These are phyloP conservation scores for Sweltsa coloradensis DNA, from an alignment of 1,140 invertebrate species.

Conservation along the genomic window DNA sequence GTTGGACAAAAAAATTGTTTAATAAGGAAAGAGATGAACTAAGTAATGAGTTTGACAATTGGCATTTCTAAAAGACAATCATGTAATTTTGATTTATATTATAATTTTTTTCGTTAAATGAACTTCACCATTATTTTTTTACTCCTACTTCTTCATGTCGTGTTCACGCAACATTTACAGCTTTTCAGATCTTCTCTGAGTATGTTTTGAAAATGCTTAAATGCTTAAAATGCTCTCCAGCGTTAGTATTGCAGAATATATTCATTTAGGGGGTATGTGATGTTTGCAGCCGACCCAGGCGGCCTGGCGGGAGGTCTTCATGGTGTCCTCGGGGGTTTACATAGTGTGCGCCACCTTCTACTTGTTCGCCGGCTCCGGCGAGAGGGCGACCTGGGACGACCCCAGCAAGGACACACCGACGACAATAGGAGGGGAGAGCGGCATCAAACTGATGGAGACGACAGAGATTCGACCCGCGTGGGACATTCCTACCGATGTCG, in stretches of 20 bases:
- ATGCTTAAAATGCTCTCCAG: background rate
- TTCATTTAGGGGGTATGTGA: no score
- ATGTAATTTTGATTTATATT: no score
- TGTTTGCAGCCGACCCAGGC: conserved; percentile 58
- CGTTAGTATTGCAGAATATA: conserved; percentile 18
- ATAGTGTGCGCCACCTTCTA: conserved; percentile 63
- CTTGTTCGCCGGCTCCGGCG: conserved; percentile 61
- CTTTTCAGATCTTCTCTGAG: background rate
- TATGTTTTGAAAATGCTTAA: background rate
- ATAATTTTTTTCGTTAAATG: no score
- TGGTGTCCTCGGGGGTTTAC: conserved; percentile 68
- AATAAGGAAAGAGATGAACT: no score
- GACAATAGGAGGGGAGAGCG: no score
- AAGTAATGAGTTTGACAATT: no score
- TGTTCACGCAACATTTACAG: background rate
- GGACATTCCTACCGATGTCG: no score
- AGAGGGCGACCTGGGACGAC: conserved; percentile 70
- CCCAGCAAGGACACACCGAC: conserved; percentile 45
- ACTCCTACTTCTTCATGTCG: background rate
- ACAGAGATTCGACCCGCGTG: no score
- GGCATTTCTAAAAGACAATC: no score
- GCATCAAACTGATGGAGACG: no score
- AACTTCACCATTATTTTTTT: background rate
- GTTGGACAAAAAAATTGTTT: no score
- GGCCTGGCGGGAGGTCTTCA: conserved; percentile 80